A percentile compares a stretch with the other conserved stretches of the same genome.
phyloP scores from a whole-genome alignment of 2,113 vertebrate genomes.

The Himantopus leucocephalus region DNA sequence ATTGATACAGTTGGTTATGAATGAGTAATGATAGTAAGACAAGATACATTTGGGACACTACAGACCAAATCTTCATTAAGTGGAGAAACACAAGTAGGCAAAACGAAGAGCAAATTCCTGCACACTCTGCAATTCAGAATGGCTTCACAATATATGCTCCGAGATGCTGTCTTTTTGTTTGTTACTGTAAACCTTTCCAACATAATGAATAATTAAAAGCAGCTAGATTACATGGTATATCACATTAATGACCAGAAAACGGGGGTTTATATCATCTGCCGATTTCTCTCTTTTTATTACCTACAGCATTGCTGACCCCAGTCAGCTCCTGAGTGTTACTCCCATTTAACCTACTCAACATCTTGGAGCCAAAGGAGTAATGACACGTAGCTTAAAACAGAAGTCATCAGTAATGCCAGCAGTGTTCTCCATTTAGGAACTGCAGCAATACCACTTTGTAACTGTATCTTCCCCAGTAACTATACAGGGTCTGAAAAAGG shows the following conservation, averaged over 20 bases:
- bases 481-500: not conserved
- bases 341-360: not conserved
- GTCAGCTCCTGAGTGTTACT: not conserved
- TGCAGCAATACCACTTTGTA: not conserved
- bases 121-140: not conserved
- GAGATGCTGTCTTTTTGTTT: not conserved
- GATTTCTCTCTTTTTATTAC: not conserved
- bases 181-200: conserved; percentile 24
- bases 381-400: not conserved
- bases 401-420: not conserved
- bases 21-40: not conserved
- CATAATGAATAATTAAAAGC: conserved; percentile 51
- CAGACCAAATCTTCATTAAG: not conserved
- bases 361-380: not conserved
- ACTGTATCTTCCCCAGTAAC: not conserved
- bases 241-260: conserved; percentile 16
- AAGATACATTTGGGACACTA: not conserved
- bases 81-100: not conserved
- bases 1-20: conserved; percentile 11
- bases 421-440: not conserved
- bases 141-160: not conserved
- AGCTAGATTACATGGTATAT: conserved; percentile 10
- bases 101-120: conserved; percentile 28
- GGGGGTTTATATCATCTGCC: not conserved
- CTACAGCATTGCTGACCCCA: not conserved